Evolutionary conservation across 2,113 vertebrate genomes (phyloP).

Genomic region (Monopterus albus): DNA sequence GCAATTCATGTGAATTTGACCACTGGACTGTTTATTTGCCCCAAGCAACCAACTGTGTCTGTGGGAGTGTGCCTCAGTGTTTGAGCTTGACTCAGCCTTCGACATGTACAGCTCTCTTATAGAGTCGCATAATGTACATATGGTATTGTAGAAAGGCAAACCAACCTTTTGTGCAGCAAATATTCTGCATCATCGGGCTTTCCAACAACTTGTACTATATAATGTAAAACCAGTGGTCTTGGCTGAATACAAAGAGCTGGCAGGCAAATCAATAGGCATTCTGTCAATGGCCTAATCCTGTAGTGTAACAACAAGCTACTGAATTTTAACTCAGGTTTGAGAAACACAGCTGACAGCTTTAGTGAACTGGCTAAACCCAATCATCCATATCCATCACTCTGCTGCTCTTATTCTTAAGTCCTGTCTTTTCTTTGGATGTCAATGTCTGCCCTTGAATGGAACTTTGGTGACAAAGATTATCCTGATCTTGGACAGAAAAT

Average conservation of each 20-base stretch:
- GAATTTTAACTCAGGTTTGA: slow-evolving; percentile 69
- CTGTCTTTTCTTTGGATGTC: neutral
- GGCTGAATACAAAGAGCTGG: slow-evolving; percentile 58
- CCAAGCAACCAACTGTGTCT: no score
- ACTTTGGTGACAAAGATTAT: no score
- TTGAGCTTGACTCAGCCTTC: no score
- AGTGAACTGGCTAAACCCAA: slow-evolving; percentile 28
- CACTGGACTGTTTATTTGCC: no score
- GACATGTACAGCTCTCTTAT: no score
- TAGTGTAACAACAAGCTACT: slow-evolving; percentile 64
- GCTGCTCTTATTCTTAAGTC: neutral
- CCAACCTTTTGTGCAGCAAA: no score
- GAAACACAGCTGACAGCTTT: slow-evolving; percentile 28
- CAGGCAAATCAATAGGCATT: slow-evolving; percentile 53
- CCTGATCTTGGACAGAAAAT: no score
- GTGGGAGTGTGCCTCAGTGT: no score
- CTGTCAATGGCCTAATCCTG: slow-evolving; percentile 50
- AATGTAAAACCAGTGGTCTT: slow-evolving; percentile 2
- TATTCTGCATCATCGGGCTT: no score
- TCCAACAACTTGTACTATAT: neutral
- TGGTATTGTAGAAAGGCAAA: neutral
- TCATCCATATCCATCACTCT: slow-evolving; percentile 25
- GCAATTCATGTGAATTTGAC: no score
- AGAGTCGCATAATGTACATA: neutral
- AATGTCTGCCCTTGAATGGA: no score